Base-by-base conservation (phyloP, 2,113 vertebrate genomes). In the Xenopus laevis region DNA sequence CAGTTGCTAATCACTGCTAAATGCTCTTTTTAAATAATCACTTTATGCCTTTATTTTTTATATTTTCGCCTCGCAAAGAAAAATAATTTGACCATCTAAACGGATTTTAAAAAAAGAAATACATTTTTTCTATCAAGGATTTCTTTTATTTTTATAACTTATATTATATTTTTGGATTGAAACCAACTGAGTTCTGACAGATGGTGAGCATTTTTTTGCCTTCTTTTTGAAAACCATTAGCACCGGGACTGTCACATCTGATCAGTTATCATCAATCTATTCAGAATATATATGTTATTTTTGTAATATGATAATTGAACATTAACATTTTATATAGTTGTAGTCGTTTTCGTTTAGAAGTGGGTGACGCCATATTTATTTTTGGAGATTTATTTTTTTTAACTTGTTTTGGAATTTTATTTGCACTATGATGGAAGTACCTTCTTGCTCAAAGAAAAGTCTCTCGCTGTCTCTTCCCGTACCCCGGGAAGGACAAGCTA, bases 391-490 rank as follows among this genome's bases (percentile, higher is more conserved):
- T 59, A 18, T 45, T 23, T 66, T 27, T 74, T 47, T 23, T 4
- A 12, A 16, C 7, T 55, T n/a, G 16, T 55, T 18, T 55, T 55
- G 15, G 53, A 59, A 33, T 13, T 59, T 33, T 8, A 62, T 78
- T 78, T 85, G 81, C 86, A 86, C 88, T 85, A 87, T 86, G 86
- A 95, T 96, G 95, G 94, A 96, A 84, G 87, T 93, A 80, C 90
- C 93, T 72, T 82, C 91, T 79, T 91, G 92, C 84, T 86, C 94
- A 47, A 90, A 94, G 82, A 92, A 96, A 82, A 97, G 92, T 90
- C 88, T 95, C 69, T 95, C 96, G 68, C 91, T 96, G 70, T 92
- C 96, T 63, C 83, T 97, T 72, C 93, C 96, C 61, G 93, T 95
- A 75, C 93, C 93, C 69, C 91, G 96, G 81, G 96, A 97, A 80